phyloP scores from a whole-genome alignment of 2,888 invertebrate species.

The Drosophila mercatorum region DNA sequence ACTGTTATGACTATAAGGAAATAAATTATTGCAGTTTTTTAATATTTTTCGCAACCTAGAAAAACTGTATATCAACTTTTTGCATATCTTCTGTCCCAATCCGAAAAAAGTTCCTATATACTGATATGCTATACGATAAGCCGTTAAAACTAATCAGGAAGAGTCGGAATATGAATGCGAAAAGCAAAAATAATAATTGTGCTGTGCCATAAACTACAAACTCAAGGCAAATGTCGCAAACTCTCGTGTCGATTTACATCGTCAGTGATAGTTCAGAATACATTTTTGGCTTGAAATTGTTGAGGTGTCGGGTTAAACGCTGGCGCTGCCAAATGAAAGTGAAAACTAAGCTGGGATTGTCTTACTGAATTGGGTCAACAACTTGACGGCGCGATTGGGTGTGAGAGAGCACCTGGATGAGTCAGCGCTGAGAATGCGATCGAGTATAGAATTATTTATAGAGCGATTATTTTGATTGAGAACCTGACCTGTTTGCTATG shows the following conservation, averaged over 20 bases:
- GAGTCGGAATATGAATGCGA: conserved; percentile 23
- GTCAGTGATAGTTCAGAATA: conserved; percentile 28
- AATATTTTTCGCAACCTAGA: conserved; percentile 7
- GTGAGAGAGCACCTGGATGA: conserved; percentile 36
- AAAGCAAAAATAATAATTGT: conserved; percentile 18
- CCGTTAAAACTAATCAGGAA: conserved; percentile 8
- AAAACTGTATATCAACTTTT: not conserved
- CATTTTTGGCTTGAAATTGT: conserved; percentile 21
- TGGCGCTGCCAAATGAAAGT: conserved; percentile 37
- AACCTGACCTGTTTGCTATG: conserved; percentile 1
- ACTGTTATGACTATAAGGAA: not conserved
- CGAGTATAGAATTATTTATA: not conserved
- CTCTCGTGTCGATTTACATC: conserved; percentile 41
- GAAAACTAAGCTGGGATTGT: conserved; percentile 46
- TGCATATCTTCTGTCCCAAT: conserved; percentile 11
- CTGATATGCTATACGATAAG: conserved; percentile 8
- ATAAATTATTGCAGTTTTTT: not conserved
- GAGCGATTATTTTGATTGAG: conserved; percentile 7
- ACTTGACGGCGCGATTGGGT: conserved; percentile 38
- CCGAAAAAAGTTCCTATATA: conserved; percentile 23
- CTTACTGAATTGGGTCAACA: conserved; percentile 69
- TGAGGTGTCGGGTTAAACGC: conserved; percentile 45
- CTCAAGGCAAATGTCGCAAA: conserved; percentile 54
- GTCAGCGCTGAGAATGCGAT: conserved; percentile 32
- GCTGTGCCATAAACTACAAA: conserved; percentile 38